A percentile compares a stretch with the other conserved stretches of the same genome.
Evolutionary conservation across 1,140 invertebrate species (phyloP).

Genomic region (Lepeophtheirus salmonis): DNA sequence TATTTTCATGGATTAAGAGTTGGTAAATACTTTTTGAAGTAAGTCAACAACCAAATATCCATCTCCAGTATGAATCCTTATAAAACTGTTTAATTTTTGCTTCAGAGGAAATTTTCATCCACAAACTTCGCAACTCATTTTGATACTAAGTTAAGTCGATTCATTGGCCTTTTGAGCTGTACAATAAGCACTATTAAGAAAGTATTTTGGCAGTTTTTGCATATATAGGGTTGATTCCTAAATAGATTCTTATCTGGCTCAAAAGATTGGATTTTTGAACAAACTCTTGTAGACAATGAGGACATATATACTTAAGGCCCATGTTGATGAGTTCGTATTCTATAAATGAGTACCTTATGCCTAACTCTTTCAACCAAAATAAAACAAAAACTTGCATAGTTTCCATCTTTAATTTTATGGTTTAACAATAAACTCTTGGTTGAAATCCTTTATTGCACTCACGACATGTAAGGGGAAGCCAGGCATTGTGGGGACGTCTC

Average conservation of each 20-base stretch:
- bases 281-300: slow-evolving; percentile 35
- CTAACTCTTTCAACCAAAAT: slow-evolving; percentile 16
- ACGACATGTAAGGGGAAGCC: background rate
- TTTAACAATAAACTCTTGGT: background rate
- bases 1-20: background rate
- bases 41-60: slow-evolving; percentile 23
- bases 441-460: background rate
- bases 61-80: slow-evolving; percentile 25
- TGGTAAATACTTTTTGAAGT: slow-evolving; percentile 5
- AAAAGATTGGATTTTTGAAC: slow-evolving; percentile 36
- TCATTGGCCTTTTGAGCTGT: slow-evolving; percentile 35
- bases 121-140: slow-evolving; percentile 17
- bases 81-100: slow-evolving; percentile 25
- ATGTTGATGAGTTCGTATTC: slow-evolving; percentile 35
- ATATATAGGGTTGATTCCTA: slow-evolving; percentile 35
- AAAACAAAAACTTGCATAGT: background rate
- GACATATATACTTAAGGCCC: slow-evolving; percentile 34
- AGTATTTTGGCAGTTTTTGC: slow-evolving; percentile 31
- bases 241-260: slow-evolving; percentile 34
- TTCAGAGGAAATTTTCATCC: background rate
- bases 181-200: slow-evolving; percentile 37
- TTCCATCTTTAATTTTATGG: slow-evolving; percentile 1
- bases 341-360: slow-evolving; percentile 35
- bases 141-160: slow-evolving; percentile 31
- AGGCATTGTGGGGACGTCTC: background rate